Percentiles rank a stretch among this genome's conserved stretches.
Conservation (phyloP, 2,113 vertebrate species). For the Haplochromis vanheusdeni region DNA sequence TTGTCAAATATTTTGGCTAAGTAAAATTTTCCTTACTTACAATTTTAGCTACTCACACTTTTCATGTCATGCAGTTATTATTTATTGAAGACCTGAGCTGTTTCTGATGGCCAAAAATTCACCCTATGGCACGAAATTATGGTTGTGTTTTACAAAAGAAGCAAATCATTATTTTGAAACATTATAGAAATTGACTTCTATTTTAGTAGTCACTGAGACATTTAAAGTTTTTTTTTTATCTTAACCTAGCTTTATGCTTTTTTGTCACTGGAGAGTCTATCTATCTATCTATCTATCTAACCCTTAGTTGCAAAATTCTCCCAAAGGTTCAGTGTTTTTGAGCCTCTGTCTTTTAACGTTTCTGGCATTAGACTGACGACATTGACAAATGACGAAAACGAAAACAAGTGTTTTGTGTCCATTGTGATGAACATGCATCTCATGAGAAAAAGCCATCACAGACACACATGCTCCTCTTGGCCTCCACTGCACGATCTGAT, state of each 20-base stretch:
- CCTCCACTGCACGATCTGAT: conserved; percentile 40
- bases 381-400: not conserved
- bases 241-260: not conserved
- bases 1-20: not conserved
- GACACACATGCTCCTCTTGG: not conserved
- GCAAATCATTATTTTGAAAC: not conserved
- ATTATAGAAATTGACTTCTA: not conserved
- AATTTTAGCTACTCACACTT: not conserved
- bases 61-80: not conserved
- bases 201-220: not conserved
- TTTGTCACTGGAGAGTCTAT: not conserved
- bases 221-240: not conserved
- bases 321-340: not conserved
- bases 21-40: not conserved
- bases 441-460: not conserved
- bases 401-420: not conserved
- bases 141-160: not conserved
- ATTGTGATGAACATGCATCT: not conserved
- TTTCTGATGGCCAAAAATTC: not conserved
- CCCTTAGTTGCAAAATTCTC: not conserved
- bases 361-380: not conserved
- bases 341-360: not conserved
- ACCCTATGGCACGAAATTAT: not conserved
- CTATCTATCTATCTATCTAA: not conserved
- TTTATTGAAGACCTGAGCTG: not conserved